Evolutionary conservation across 2,888 invertebrate species (phyloP).

Genomic region (Epistrophe grossulariae): DNA sequence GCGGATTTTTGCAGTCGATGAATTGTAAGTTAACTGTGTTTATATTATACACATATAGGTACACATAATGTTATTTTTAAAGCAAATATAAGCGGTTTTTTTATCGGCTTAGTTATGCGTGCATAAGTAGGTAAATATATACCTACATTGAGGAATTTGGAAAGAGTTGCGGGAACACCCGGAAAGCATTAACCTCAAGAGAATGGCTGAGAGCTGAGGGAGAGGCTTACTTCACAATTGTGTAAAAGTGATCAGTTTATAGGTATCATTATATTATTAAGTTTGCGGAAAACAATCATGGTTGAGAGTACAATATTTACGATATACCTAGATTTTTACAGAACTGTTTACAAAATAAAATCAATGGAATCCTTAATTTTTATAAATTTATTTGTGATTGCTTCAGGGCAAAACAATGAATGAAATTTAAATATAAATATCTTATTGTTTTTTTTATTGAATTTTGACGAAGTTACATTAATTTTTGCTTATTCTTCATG

Average conservation of each 20-base stretch:
- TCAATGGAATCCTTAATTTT: no score
- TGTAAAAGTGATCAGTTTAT: background rate
- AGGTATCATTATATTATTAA: background rate
- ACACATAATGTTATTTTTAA: constrained; percentile 19
- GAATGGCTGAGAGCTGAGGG: background rate
- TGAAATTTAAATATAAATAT: no score
- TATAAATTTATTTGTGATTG: no score
- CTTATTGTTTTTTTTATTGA: no score
- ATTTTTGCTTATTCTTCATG: no score
- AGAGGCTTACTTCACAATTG: constrained; percentile 1
- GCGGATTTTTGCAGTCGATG: constrained; percentile 29
- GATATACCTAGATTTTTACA: background rate
- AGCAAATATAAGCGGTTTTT: constrained; percentile 23
- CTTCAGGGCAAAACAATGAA: no score
- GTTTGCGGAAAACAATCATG: background rate
- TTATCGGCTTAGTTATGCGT: constrained; percentile 8
- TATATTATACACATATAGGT: no score
- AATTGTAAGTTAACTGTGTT: constrained; percentile 5
- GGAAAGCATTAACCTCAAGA: constrained; percentile 34
- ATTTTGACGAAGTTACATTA: no score
- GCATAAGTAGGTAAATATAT: background rate
- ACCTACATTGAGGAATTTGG: background rate
- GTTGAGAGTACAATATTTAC: background rate
- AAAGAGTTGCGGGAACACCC: constrained; percentile 14
- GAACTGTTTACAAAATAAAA: background rate